Percentiles rank a stretch among this genome's conserved stretches.
Evolutionary conservation across 2,113 vertebrate genomes (phyloP).

Genomic region (Struthidea cinerea): DNA sequence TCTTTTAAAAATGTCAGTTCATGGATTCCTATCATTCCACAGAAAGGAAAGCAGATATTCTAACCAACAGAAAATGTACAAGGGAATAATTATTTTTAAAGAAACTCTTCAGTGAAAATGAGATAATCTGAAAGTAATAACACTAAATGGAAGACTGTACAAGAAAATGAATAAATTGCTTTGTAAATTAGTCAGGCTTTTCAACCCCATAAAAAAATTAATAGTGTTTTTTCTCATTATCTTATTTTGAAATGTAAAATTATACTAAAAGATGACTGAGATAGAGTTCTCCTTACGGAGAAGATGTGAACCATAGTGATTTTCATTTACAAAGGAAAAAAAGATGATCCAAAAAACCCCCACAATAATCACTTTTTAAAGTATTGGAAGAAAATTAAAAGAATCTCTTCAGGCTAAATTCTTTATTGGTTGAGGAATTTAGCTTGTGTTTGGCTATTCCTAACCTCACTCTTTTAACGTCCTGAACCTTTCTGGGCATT

Average conservation of each 20-base stretch:
- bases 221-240: not conserved
- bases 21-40: not conserved
- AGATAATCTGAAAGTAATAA: not conserved
- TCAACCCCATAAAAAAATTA: not conserved
- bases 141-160: not conserved
- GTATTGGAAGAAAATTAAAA: not conserved
- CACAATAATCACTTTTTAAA: not conserved
- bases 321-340: not conserved
- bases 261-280: not conserved
- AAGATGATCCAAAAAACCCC: fast-evolving
- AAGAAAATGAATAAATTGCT: not conserved
- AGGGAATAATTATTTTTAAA: not conserved
- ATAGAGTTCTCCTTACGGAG: not conserved
- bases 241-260: not conserved
- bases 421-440: not conserved
- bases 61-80: not conserved
- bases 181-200: not conserved
- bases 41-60: not conserved
- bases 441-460: not conserved
- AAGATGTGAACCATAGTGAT: not conserved
- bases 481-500: not conserved
- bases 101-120: not conserved
- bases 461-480: not conserved
- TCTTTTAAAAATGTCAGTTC: not conserved
- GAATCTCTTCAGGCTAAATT: not conserved